A percentile compares a stretch with the other conserved stretches of the same genome.
These are phyloP conservation scores for Caenorhabditis sulstoni DNA, from an alignment of 2,888 invertebrate species.

Conservation along the genomic window DNA sequence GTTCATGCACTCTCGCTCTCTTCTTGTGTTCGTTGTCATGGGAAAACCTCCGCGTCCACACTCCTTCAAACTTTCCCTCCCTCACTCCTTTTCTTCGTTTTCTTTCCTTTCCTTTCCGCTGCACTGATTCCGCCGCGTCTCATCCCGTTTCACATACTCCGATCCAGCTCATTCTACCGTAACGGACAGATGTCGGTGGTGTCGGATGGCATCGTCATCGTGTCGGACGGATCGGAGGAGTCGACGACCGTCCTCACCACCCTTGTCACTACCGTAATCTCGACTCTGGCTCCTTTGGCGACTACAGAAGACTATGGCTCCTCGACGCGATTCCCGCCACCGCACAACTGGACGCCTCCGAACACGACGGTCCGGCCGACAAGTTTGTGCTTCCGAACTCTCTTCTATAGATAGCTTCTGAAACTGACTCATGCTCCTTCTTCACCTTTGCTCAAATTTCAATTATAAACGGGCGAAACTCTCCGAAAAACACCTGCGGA, in stretches of 20 bases:
- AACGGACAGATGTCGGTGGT: conserved; percentile 25
- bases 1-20: not conserved
- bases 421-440: conserved; percentile 6
- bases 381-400: conserved; percentile 28
- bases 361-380: conserved; percentile 35
- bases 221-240: conserved; percentile 28
- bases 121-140: not conserved
- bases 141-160: not conserved
- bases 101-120: not conserved
- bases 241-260: conserved; percentile 43
- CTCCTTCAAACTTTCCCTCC: too few relatives aligned
- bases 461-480: conserved; percentile 3
- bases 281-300: conserved; percentile 2
- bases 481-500: conserved; percentile 1
- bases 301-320: conserved; percentile 2
- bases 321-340: conserved; percentile 38
- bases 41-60: not conserved
- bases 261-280: conserved; percentile 35
- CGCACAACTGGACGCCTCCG: conserved; percentile 53
- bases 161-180: not conserved
- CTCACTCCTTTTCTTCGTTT: not conserved
- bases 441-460: conserved; percentile 17
- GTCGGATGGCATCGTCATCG: conserved; percentile 33
- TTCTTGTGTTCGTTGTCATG: conserved; percentile 5
- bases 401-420: not conserved